Percentiles rank a stretch among this genome's conserved stretches.
Conservation (phyloP, 1,140 invertebrate species). For the Akabosia matsudoensis region DNA sequence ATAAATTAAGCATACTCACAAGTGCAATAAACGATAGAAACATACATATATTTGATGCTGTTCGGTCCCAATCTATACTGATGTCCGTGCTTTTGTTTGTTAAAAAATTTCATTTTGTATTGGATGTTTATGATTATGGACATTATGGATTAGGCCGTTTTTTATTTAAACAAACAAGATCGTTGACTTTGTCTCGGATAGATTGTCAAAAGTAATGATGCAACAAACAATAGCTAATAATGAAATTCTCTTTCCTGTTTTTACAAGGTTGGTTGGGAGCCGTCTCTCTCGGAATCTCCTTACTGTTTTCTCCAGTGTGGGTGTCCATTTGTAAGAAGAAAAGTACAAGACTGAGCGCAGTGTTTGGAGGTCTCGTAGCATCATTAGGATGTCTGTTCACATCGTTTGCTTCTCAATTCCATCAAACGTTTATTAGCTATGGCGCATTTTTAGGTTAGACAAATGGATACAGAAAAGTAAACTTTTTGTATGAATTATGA, state of each 20-base stretch:
- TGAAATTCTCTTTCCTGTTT: not conserved
- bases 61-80: too few relatives aligned
- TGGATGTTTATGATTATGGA: too few relatives aligned
- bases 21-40: too few relatives aligned
- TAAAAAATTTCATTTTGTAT: too few relatives aligned
- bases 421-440: slow-evolving; percentile 59
- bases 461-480: too few relatives aligned
- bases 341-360: slow-evolving; percentile 73
- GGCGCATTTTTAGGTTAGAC: slow-evolving; percentile 53
- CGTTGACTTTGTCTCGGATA: not conserved
- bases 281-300: slow-evolving; percentile 51
- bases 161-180: too few relatives aligned
- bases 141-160: too few relatives aligned
- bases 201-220: not conserved
- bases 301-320: slow-evolving; percentile 69
- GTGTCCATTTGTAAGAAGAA: slow-evolving; percentile 72
- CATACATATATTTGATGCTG: too few relatives aligned
- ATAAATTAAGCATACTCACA: too few relatives aligned
- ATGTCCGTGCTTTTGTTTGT: too few relatives aligned
- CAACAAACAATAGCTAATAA: not conserved
- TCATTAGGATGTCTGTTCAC: slow-evolving; percentile 57
- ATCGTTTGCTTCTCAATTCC: slow-evolving; percentile 57
- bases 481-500: too few relatives aligned
- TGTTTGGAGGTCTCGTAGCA: slow-evolving; percentile 74
- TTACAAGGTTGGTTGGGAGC: slow-evolving; percentile 4